These are phyloP conservation scores for Echinometra lucunter DNA, from an alignment of 53 echinoderm and acorn worm species.

Conservation along the genomic window DNA sequence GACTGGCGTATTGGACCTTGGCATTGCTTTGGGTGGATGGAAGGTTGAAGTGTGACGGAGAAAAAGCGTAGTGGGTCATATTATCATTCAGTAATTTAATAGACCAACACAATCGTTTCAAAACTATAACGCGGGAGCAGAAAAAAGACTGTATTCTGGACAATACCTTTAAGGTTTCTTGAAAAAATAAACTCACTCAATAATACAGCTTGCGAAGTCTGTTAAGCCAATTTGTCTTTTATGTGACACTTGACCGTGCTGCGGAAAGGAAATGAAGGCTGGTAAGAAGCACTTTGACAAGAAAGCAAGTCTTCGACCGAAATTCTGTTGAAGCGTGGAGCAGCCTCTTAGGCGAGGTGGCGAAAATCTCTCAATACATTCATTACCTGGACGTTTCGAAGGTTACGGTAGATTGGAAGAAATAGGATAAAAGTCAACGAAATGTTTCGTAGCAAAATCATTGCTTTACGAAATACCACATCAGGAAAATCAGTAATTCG, in stretches of 20 bases:
- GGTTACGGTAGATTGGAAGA: background rate
- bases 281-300: background rate
- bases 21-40: background rate
- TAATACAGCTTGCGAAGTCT: background rate
- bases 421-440: background rate
- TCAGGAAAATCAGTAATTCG: too few relatives aligned
- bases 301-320: background rate
- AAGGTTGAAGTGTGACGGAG: background rate
- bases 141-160: background rate
- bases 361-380: background rate
- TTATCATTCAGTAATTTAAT: constrained; percentile 1
- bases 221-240: constrained; percentile 5
- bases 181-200: background rate
- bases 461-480: background rate
- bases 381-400: background rate
- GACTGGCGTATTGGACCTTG: too few relatives aligned
- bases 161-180: constrained; percentile 1
- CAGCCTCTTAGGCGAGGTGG: background rate
- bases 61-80: background rate
- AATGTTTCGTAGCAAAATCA: background rate
- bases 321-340: background rate
- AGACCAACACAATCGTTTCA: constrained; percentile 3
- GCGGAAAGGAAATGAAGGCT: background rate
- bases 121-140: background rate
- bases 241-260: background rate